Conservation (phyloP, 2,113 vertebrate species). For the Poeciliopsis turrubarensis region DNA sequence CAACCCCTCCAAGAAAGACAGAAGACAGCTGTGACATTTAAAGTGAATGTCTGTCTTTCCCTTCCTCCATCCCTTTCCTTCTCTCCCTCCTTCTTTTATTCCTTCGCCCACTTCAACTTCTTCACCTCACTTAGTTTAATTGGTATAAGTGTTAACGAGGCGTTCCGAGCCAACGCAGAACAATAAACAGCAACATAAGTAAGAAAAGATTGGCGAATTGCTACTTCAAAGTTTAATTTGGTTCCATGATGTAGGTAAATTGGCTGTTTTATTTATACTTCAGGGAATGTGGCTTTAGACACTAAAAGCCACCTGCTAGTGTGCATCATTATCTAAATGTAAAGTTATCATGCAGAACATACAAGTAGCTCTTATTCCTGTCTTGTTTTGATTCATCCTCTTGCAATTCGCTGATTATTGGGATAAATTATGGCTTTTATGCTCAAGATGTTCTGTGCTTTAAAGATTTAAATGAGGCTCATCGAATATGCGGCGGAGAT, state of each 20-base stretch:
- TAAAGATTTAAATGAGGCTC: slow-evolving; percentile 11
- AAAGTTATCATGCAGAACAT: not conserved
- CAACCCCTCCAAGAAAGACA: slow-evolving; percentile 35
- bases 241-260: slow-evolving; percentile 29
- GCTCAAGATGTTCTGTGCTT: slow-evolving; percentile 5
- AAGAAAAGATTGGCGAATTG: slow-evolving; percentile 1
- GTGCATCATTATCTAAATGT: slow-evolving; percentile 9
- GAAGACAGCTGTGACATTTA: slow-evolving; percentile 49
- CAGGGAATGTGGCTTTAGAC: slow-evolving; percentile 12
- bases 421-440: slow-evolving; percentile 4
- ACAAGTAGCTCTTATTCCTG: not conserved
- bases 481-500: slow-evolving; percentile 5
- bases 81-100: slow-evolving; percentile 1
- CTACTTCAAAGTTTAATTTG: slow-evolving; percentile 42
- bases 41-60: not conserved
- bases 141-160: slow-evolving; percentile 51
- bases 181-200: slow-evolving; percentile 37
- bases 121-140: slow-evolving; percentile 50
- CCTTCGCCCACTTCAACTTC: slow-evolving; percentile 14
- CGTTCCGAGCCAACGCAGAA: slow-evolving; percentile 39
- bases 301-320: slow-evolving; percentile 12
- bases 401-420: not conserved
- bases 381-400: not conserved
- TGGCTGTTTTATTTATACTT: slow-evolving; percentile 23
- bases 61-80: slow-evolving; percentile 2